These are phyloP conservation scores for Periplaneta americana DNA, from an alignment of 1,140 invertebrate species.

Conservation along the genomic window DNA sequence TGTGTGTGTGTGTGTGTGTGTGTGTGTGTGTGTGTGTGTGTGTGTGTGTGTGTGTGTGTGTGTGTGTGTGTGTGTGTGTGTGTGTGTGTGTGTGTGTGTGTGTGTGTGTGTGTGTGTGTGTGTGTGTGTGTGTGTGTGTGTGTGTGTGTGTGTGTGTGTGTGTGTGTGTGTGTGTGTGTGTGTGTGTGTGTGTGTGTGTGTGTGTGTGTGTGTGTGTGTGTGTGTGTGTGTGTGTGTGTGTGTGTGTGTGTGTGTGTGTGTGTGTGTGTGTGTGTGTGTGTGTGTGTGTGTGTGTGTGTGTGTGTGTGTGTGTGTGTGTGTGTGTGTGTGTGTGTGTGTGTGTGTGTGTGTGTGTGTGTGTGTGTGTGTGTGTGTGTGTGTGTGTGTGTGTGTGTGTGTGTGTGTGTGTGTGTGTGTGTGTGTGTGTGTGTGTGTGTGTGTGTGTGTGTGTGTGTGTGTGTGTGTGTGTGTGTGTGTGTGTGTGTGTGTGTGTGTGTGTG, in stretches of 20 bases:
- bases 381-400: conserved; percentile 9
- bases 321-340: conserved; percentile 9
- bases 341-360: conserved; percentile 9
- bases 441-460: conserved; percentile 9
- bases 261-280: conserved; percentile 9
- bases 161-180: conserved; percentile 9
- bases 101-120: conserved; percentile 9
- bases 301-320: conserved; percentile 9
- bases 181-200: conserved; percentile 9
- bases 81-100: conserved; percentile 9
- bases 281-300: conserved; percentile 9
- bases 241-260: conserved; percentile 9
- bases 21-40: conserved; percentile 9
- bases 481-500: conserved; percentile 9
- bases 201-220: conserved; percentile 9
- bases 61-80: conserved; percentile 9
- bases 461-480: conserved; percentile 9
- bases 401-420: conserved; percentile 9
- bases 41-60: conserved; percentile 9
- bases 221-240: conserved; percentile 9
- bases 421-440: conserved; percentile 9
- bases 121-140: conserved; percentile 9
- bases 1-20: conserved; percentile 9
- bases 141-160: conserved; percentile 9
- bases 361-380: conserved; percentile 9